Evolutionary conservation across 2,113 vertebrate species (phyloP).

Genomic region (Bubo blakistoni): DNA sequence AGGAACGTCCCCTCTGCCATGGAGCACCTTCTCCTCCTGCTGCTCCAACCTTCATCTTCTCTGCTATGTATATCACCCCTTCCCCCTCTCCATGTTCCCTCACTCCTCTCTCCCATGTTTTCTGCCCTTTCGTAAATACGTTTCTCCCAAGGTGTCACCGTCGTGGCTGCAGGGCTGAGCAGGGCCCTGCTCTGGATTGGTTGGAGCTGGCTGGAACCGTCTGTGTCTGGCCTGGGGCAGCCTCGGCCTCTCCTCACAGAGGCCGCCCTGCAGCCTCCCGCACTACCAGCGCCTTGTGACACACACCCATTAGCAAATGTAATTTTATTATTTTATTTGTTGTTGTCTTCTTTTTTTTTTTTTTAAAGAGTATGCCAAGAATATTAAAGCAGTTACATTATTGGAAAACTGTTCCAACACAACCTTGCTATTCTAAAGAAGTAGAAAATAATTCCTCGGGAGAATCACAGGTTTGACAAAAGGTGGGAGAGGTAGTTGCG

Average conservation of each 20-base stretch:
- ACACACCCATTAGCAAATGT: fast-evolving
- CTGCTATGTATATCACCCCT: background rate
- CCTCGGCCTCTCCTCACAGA: background rate
- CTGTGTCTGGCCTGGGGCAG: background rate
- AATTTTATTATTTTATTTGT: background rate
- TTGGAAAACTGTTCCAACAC: background rate
- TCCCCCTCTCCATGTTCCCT: background rate
- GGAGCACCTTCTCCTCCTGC: background rate
- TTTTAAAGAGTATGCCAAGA: background rate
- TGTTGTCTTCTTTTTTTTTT: background rate
- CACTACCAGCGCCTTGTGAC: too few species aligned
- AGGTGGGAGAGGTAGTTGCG: background rate
- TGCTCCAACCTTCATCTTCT: background rate
- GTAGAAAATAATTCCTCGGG: background rate
- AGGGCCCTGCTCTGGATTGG: fast-evolving
- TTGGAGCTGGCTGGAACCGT: background rate
- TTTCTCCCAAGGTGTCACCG: fast-evolving
- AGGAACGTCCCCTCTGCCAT: background rate
- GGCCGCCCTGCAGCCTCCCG: fast-evolving
- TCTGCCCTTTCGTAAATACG: background rate
- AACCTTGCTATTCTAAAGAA: background rate
- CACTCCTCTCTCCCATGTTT: background rate
- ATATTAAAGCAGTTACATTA: background rate
- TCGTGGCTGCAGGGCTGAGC: fast-evolving
- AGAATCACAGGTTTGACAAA: background rate